Evolutionary conservation across 2,888 invertebrate species (phyloP), one percentile per base, ranked within the genome.

Genomic region (Creontiades dilutus): DNA sequence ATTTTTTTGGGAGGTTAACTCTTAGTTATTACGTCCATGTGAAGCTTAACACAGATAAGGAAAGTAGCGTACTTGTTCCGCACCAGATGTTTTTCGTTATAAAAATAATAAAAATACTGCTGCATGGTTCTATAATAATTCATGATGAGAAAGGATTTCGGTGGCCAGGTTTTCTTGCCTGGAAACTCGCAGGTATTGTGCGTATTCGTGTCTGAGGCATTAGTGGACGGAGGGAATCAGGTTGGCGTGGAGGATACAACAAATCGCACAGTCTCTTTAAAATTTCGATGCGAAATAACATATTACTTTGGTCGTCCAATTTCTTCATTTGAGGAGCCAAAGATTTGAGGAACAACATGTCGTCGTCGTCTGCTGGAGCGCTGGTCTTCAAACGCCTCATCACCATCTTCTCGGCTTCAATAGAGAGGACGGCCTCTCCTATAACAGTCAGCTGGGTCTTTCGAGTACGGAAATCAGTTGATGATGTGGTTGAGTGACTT

Each of bases 241-340:
- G 7, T 48, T 48, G 48, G 48, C 48, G 13, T 48, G 7, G 48
- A 48, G 48, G 48, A n/a, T 57, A 57, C 57, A 57, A 16, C 16
- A 57, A 57, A 4, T 9, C 16, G 57, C 16, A 57, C 12, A 57
- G 57, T 57, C 57, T 57, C 16, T 4, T 4, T 16, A 16, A n/a
- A 12, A 57, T 57, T 57, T 57, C 57, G 11, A n/a, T 57, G 57
- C 57, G 57, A 57, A 57, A 57, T 57, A 57, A 16, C 57, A 57
- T 57, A n/a, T 57, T 57, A 9, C 12, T 9, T 16, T 16, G 57
- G 16, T 12, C 14, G 16, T 57, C 57, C 11, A 57, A 16, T 57
- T 57, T 57, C 16, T 16, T 57, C 57, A 57, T 57, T 57, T 57
- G 57, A 57, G 57, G 57, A 16, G 16, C 12, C 4, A 57, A n/a